A percentile compares a stretch with the other conserved stretches of the same genome.
phyloP scores from a whole-genome alignment of 2,888 invertebrate species.

The Amphipyra berbera region DNA sequence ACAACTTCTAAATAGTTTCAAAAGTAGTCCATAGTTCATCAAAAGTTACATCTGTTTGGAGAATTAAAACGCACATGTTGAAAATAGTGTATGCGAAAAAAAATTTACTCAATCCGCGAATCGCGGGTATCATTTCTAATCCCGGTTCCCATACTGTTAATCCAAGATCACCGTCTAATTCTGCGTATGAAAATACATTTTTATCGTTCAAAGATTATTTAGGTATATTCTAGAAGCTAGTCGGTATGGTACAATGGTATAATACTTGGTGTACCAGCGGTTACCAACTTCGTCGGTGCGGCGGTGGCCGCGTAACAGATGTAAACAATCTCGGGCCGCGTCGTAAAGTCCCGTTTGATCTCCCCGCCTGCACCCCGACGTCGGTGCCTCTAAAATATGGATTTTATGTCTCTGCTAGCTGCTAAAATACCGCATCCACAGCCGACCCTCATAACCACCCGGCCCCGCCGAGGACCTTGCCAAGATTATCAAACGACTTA shows the following conservation, averaged over 20 bases:
- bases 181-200: background rate
- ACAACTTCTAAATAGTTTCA: background rate
- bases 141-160: background rate
- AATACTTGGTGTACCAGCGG: constrained; percentile 80
- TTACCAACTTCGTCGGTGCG: constrained; percentile 85
- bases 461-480: constrained; percentile 53
- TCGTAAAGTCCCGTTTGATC: constrained; percentile 89
- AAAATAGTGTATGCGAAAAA: constrained; percentile 20
- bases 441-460: constrained; percentile 82
- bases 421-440: constrained; percentile 85
- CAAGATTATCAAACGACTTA: constrained; percentile 51
- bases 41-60: constrained; percentile 37
- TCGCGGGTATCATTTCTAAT: constrained; percentile 15
- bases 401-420: constrained; percentile 86
- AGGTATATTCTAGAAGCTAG: constrained; percentile 43
- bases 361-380: constrained; percentile 74
- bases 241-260: constrained; percentile 58
- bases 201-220: constrained; percentile 26
- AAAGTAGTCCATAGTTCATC: constrained; percentile 31
- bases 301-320: constrained; percentile 86
- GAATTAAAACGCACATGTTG: constrained; percentile 44
- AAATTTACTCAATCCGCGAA: constrained; percentile 13
- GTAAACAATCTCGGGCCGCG: constrained; percentile 88
- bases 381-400: constrained; percentile 86
- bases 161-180: background rate